Conservation (phyloP, 2,888 invertebrate genomes). For the Thelaira solivaga region DNA sequence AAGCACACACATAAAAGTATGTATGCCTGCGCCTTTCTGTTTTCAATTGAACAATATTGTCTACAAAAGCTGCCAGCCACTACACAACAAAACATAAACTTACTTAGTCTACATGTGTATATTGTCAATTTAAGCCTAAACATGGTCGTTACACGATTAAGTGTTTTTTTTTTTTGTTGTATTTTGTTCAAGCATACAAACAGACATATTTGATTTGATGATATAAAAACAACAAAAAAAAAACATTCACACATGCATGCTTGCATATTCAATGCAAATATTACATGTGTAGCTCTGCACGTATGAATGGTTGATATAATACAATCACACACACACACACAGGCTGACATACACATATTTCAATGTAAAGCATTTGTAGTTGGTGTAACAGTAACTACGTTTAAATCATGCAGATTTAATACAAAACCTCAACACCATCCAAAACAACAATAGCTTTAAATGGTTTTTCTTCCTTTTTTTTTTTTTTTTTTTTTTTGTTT, state of each 20-base stretch:
- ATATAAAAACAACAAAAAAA: constrained; percentile 4
- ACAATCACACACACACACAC: too few relatives aligned
- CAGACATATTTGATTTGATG: background rate
- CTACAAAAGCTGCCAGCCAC: background rate
- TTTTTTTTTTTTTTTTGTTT: constrained; percentile 19
- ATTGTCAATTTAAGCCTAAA: constrained; percentile 57
- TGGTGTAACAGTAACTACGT: constrained; percentile 30
- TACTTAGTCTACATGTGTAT: too few relatives aligned
- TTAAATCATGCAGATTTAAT: constrained; percentile 44
- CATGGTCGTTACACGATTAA: constrained; percentile 53
- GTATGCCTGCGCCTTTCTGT: background rate
- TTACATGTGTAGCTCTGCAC: background rate
- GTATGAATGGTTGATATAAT: too few relatives aligned
- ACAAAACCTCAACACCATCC: constrained; percentile 53
- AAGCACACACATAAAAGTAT: background rate
- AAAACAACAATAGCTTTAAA: constrained; percentile 39
- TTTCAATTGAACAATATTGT: constrained; percentile 47
- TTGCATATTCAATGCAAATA: background rate
- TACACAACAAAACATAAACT: constrained; percentile 19
- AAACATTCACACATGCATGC: background rate
- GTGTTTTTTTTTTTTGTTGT: too few relatives aligned
- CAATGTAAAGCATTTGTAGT: background rate
- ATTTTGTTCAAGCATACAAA: background rate
- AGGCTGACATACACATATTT: too few relatives aligned
- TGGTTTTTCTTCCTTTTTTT: constrained; percentile 37